Conservation (phyloP, 2,113 vertebrate species). For the Mellivora capensis region DNA sequence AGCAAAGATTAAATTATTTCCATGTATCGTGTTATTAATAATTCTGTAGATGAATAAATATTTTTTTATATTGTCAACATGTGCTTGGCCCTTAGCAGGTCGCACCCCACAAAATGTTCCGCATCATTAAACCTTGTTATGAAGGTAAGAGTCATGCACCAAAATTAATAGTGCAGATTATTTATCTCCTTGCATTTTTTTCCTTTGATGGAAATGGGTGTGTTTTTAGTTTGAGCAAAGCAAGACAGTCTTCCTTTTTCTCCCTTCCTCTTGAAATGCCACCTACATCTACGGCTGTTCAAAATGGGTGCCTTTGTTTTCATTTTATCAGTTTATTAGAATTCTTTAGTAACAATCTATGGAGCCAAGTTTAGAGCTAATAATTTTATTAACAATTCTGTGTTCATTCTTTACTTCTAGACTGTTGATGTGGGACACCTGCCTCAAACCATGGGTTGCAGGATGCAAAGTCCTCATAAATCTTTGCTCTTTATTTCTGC, state of each 20-base stretch:
- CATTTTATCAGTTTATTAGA: background rate
- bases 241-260: background rate
- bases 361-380: background rate
- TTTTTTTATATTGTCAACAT: background rate
- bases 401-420: background rate
- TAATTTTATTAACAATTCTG: background rate
- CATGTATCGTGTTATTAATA: background rate
- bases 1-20: conserved; percentile 9
- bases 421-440: background rate
- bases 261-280: background rate
- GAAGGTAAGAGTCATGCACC: background rate
- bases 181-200: background rate
- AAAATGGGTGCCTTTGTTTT: background rate
- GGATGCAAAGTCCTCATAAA: conserved; percentile 10
- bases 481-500: background rate
- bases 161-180: background rate
- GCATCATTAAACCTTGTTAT: background rate
- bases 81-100: background rate
- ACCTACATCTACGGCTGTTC: background rate
- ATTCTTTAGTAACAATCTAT: background rate
- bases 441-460: background rate
- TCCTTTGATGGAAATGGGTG: background rate
- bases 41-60: conserved; percentile 9
- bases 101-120: background rate
- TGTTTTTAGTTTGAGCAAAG: background rate